phyloP scores from a whole-genome alignment of 2,797 vertebrate genomes.

The Myiotriccus ornatus region DNA sequence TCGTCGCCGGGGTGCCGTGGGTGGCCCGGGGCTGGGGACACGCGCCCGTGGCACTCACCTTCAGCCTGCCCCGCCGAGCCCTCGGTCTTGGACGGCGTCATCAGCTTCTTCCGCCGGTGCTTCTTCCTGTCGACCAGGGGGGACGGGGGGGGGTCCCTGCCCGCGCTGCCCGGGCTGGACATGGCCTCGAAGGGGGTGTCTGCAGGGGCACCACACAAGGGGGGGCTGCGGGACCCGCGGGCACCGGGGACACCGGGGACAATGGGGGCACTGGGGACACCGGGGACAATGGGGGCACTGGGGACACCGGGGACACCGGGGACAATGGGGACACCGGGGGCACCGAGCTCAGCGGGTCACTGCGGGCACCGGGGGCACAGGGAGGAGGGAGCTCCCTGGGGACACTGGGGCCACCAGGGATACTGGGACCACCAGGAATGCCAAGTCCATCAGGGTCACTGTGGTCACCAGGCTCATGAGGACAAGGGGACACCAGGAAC shows the following conservation, averaged over 20 bases:
- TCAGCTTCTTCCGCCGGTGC: slow-evolving; percentile 91
- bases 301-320: no score
- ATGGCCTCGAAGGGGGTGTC: neutral
- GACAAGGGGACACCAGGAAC: no score
- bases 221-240: no score
- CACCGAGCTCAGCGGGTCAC: no score
- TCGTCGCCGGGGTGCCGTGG: neutral
- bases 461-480: no score
- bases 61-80: slow-evolving; percentile 88
- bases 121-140: slow-evolving; percentile 93
- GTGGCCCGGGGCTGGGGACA: neutral
- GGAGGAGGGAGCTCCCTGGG: neutral
- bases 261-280: no score
- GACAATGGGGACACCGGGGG: accelerated
- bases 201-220: accelerated
- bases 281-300: no score
- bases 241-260: no score
- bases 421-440: neutral
- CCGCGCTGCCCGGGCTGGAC: slow-evolving; percentile 74
- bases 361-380: no score
- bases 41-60: slow-evolving; percentile 69
- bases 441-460: no score
- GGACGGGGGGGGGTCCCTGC: slow-evolving; percentile 85
- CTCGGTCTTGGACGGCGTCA: slow-evolving; percentile 91
- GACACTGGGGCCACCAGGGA: neutral